Evolutionary conservation across 2,888 invertebrate genomes (phyloP).

Genomic region (Biston betularia): DNA sequence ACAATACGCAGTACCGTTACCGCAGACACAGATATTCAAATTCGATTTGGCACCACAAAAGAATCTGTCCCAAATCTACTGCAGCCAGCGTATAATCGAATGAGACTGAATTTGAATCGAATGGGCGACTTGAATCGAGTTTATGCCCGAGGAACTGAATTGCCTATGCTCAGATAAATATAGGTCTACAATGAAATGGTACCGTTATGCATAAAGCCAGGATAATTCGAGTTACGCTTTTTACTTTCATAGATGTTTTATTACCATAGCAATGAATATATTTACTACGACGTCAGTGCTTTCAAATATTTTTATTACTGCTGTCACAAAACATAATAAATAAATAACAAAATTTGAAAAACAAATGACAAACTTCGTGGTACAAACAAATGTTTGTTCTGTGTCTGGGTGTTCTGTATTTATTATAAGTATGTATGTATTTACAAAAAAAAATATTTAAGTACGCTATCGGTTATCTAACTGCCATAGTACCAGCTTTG

Average conservation of each 20-base stretch:
- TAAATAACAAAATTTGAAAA: no score
- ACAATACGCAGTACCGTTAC: constrained; percentile 41
- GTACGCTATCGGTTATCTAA: no score
- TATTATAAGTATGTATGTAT: no score
- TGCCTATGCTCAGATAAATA: constrained; percentile 13
- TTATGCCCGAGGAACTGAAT: constrained; percentile 11
- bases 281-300: no score
- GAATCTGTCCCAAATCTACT: constrained; percentile 35
- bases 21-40: constrained; percentile 41
- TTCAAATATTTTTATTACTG: no score
- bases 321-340: no score
- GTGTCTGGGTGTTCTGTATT: no score
- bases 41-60: constrained; percentile 37
- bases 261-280: no score
- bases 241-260: neutral
- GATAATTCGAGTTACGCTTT: neutral
- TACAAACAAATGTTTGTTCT: no score
- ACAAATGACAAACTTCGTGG: no score
- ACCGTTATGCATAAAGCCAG: constrained; percentile 11
- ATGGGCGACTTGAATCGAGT: constrained; percentile 28
- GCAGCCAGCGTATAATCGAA: constrained; percentile 34
- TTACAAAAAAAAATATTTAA: no score
- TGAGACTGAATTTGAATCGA: constrained; percentile 31
- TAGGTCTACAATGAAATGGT: constrained; percentile 10
- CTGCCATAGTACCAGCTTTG: no score